Percentiles rank a stretch among this genome's conserved stretches.
These are phyloP conservation scores for Sylvietta virens DNA, from an alignment of 2,113 vertebrate genomes.

Conservation along the genomic window DNA sequence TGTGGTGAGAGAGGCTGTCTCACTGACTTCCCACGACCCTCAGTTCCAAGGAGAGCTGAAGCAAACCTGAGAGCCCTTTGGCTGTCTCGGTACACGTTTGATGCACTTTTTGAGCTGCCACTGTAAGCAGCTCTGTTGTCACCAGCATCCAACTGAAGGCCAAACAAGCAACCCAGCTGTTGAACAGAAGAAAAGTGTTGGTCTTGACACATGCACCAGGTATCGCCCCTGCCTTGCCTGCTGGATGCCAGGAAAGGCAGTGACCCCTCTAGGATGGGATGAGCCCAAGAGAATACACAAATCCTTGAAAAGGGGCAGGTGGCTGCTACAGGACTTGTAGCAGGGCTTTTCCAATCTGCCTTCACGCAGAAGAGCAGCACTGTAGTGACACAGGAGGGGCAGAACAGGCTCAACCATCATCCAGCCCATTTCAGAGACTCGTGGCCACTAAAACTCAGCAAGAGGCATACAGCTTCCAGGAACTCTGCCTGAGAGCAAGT, in stretches of 20 bases:
- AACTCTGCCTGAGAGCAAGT: background rate
- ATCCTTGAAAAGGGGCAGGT: background rate
- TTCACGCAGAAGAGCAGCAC: background rate
- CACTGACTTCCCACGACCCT: background rate
- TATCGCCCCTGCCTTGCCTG: background rate
- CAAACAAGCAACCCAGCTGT: background rate
- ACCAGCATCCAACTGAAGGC: rapidly evolving
- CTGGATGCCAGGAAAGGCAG: background rate
- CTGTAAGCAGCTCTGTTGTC: background rate
- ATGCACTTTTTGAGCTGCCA: background rate
- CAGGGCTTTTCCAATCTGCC: background rate
- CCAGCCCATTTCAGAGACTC: background rate
- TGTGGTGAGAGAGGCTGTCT: background rate
- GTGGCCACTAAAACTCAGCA: background rate
- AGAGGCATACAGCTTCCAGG: background rate
- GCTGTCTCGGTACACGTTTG: rapidly evolving
- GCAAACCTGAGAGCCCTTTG: background rate
- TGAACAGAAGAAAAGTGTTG: background rate
- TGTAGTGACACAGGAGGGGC: background rate
- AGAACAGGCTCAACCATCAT: background rate
- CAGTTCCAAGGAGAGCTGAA: background rate
- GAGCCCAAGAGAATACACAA: background rate
- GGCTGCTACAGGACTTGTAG: background rate
- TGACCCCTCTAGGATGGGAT: background rate
- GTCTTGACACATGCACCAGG: background rate